These are phyloP conservation scores for Meiosimyza platycephala DNA, from an alignment of 2,888 invertebrate species.

Conservation along the genomic window DNA sequence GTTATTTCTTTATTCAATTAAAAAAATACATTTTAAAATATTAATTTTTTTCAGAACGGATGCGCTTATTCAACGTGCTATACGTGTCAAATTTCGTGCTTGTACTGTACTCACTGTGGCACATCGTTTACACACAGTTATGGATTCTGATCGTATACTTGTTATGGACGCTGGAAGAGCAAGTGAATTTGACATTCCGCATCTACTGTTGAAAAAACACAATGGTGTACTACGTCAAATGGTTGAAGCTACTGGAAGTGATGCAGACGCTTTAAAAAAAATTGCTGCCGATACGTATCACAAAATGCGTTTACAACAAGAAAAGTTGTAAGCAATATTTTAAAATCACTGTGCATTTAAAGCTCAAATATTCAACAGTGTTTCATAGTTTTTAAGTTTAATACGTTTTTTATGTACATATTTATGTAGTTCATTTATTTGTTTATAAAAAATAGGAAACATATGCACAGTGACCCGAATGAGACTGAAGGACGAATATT, in stretches of 20 bases:
- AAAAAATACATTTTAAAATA: constrained; percentile 6
- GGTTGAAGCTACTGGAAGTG: constrained; percentile 75
- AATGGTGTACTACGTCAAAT: constrained; percentile 75
- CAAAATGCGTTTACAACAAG: constrained; percentile 36
- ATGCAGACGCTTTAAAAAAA: constrained; percentile 67
- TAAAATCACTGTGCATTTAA: constrained; percentile 5
- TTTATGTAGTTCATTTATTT: too few species aligned
- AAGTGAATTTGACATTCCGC: constrained; percentile 79
- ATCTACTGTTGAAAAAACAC: constrained; percentile 73
- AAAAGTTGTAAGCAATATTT: background rate
- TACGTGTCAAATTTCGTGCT: constrained; percentile 80
- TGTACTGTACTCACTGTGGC: constrained; percentile 93
- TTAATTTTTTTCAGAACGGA: constrained; percentile 74
- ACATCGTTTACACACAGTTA: constrained; percentile 90
- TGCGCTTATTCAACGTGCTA: constrained; percentile 85
- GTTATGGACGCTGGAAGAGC: constrained; percentile 86
- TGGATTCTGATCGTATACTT: constrained; percentile 90
- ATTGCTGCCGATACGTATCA: constrained; percentile 68
- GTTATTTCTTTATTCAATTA: background rate
- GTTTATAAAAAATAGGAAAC: too few species aligned
- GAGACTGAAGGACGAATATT: too few species aligned
- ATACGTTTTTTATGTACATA: background rate
- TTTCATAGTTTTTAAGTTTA: constrained; percentile 12
- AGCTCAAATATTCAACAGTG: constrained; percentile 12
- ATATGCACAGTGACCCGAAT: too few species aligned